A percentile compares a stretch with the other conserved stretches of the same genome.
Evolutionary conservation across 2,888 invertebrate species (phyloP).

Genomic region (Metallyticus violacea): DNA sequence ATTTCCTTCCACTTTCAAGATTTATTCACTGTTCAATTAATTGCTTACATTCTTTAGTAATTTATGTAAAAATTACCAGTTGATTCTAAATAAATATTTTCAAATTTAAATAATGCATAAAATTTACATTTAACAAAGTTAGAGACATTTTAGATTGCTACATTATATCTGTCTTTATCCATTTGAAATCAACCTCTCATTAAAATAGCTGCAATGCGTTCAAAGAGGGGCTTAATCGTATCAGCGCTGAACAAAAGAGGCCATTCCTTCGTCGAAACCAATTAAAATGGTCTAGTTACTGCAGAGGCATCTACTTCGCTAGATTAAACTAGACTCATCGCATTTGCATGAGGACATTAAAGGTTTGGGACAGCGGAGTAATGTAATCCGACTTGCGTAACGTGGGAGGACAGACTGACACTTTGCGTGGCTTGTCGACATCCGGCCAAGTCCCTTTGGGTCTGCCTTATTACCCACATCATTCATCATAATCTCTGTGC

Average conservation of each 20-base stretch:
- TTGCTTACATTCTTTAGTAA: no score
- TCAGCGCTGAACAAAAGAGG: neutral
- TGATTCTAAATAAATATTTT: no score
- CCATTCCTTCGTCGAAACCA: neutral
- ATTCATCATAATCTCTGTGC: neutral
- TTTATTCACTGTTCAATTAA: no score
- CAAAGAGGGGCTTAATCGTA: neutral
- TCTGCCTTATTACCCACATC: neutral
- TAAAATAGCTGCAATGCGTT: neutral
- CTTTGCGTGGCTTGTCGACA: neutral
- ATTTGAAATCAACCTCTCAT: neutral
- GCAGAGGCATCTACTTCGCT: neutral
- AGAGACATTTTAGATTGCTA: no score
- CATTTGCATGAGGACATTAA: neutral
- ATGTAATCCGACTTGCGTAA: neutral
- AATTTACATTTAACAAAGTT: no score
- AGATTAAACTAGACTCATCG: neutral
- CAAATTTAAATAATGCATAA: no score
- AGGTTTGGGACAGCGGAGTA: no score
- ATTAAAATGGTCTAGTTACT: neutral
- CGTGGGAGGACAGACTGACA: neutral
- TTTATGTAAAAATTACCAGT: no score
- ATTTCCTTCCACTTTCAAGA: no score
- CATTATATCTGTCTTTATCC: neutral
- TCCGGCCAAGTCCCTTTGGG: neutral